Evolutionary conservation across 2,888 invertebrate species (phyloP).

Genomic region (Andrena camellia): DNA sequence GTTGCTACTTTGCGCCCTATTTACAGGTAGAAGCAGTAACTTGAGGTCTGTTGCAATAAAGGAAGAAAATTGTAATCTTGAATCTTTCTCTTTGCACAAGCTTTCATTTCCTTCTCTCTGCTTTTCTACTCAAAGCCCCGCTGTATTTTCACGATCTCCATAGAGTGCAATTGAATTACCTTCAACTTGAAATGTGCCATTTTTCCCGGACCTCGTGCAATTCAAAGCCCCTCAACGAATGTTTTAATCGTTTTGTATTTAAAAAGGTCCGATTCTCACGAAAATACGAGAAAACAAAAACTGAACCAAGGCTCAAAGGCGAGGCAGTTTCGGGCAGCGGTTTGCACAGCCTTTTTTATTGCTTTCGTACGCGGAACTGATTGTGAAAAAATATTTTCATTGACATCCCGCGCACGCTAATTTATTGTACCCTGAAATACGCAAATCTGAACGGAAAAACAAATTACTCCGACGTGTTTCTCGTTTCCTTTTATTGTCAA

Average conservation of each 20-base stretch:
- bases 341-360: conserved; percentile 16
- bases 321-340: not conserved
- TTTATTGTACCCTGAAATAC: conserved; percentile 15
- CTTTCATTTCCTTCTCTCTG: not conserved
- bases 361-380: conserved; percentile 11
- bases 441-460: not conserved
- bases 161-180: not conserved
- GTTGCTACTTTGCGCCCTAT: not conserved
- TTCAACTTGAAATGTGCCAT: not conserved
- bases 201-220: not conserved
- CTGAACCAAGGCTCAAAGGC: not conserved
- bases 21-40: not conserved
- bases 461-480: conserved; percentile 12
- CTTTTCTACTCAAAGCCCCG: no score
- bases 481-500: not conserved
- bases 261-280: not conserved
- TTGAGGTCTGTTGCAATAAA: not conserved
- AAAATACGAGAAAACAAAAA: not conserved
- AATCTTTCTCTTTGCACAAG: not conserved
- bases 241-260: not conserved
- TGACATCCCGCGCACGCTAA: not conserved
- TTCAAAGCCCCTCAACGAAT: not conserved
- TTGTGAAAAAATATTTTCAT: conserved; percentile 21
- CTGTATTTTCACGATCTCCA: no score
- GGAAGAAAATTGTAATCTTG: not conserved